Evolutionary conservation across 2,113 vertebrate genomes (phyloP).

Genomic region (Aleadryas rufinucha): DNA sequence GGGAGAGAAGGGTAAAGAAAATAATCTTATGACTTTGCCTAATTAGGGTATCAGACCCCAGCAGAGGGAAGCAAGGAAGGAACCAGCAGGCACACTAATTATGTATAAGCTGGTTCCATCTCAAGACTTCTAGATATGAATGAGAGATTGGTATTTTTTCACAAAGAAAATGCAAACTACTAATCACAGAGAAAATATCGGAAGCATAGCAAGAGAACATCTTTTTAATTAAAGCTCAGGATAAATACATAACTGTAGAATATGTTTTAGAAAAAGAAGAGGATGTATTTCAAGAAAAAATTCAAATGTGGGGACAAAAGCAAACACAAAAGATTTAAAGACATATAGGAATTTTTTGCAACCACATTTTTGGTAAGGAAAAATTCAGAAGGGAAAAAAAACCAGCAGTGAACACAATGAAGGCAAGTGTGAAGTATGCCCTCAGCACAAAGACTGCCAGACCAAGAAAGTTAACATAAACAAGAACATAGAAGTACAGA

Average conservation of each 20-base stretch:
- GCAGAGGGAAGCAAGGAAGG: not conserved
- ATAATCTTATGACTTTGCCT: not conserved
- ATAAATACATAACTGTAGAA: not conserved
- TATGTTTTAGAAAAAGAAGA: not conserved
- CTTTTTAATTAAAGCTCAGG: not conserved
- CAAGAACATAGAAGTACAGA: not conserved
- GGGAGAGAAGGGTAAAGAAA: not conserved
- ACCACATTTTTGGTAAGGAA: not conserved
- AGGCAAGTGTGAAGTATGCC: accelerated
- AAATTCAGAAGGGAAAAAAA: not conserved
- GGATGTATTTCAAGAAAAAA: not conserved
- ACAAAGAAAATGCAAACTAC: not conserved
- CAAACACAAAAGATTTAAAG: not conserved
- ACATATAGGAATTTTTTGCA: not conserved
- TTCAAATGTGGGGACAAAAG: not conserved
- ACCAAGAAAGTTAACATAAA: not conserved
- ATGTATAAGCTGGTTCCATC: not conserved
- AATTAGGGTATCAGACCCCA: no score
- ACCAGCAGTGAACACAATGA: not conserved
- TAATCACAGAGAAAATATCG: not conserved
- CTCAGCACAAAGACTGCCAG: not conserved
- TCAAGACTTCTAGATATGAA: not conserved
- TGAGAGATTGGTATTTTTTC: not conserved
- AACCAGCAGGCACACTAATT: not conserved
- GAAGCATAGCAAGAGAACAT: not conserved